Base-by-base conservation (phyloP, 2,888 invertebrate genomes). In the Hemithea aestivaria region DNA sequence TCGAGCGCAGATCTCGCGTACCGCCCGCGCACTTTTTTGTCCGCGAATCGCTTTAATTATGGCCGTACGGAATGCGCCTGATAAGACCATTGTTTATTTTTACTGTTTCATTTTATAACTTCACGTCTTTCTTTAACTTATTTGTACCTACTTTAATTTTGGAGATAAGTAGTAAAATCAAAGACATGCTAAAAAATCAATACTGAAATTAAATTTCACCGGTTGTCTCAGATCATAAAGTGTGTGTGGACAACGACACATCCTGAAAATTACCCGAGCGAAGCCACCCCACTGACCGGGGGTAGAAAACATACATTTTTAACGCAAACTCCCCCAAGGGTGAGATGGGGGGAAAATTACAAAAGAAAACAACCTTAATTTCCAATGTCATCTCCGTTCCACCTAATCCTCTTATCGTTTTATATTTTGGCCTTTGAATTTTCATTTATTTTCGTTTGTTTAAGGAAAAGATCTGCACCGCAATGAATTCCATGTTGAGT, bases 311-410 rank as follows among this genome's bases (percentile, higher is more conserved):
- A 83, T 84, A 82, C 83, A 84, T 85, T 84, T 83, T 83, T 83
- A 85, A 87, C 79, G 74, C 66, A 53, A 57, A 68, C 71, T 63
- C 64, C 60, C 66, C 63, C 63, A 63, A 66, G 76, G 84, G 78
- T 70, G 81, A 73, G 70, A 74, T 63, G 78, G 82, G 82, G 49
- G 72, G 79, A 73, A 77, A 83, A 85, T 85, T 84, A 87, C 85
- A 85, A 87, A 85, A 81, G 83, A 84, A 87, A 85, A 85, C 84
- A 84, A 71, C 84, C 87, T 85, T 85, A 87, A 87, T 87, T 85
- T 85, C 85, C 84, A 87, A 84, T 84, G 87, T 85, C 87, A 87
- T 87, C 84, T 85, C 85, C 84, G 84, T 76, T 81, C 81, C 79
- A 72, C 78, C 76, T 87, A 85, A 87, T 87, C 87, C 77, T 85